Percentiles rank a stretch among this genome's conserved stretches.
phyloP scores from a whole-genome alignment of 2,888 invertebrate species.

The Tribolium freemani region DNA sequence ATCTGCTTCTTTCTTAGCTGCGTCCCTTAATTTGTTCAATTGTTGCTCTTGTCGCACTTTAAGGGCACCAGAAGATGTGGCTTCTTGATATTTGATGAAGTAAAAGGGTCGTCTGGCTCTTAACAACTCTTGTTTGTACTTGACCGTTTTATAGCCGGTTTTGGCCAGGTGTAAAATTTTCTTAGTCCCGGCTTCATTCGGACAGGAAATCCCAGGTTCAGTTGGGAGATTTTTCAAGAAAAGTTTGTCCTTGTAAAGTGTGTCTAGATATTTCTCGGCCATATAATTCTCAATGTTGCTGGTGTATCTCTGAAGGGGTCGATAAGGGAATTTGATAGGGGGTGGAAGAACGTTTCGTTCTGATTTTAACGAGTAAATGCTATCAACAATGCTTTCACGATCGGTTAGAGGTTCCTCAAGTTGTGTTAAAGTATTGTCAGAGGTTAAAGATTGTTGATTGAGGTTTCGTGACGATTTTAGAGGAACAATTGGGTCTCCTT shows the following conservation, averaged over 20 bases:
- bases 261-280: slow-evolving; percentile 67
- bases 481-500: slow-evolving; percentile 50
- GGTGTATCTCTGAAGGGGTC: slow-evolving; percentile 65
- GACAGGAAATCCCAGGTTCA: slow-evolving; percentile 60
- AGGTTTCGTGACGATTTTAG: slow-evolving; percentile 40
- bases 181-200: slow-evolving; percentile 62
- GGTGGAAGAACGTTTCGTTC: slow-evolving; percentile 59
- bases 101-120: slow-evolving; percentile 68
- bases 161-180: slow-evolving; percentile 59
- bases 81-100: slow-evolving; percentile 65
- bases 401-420: background rate
- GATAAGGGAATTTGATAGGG: slow-evolving; percentile 57
- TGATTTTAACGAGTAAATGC: slow-evolving; percentile 58
- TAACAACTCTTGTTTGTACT: slow-evolving; percentile 66
- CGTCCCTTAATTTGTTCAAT: slow-evolving; percentile 58
- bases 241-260: slow-evolving; percentile 66
- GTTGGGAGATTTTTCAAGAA: slow-evolving; percentile 64
- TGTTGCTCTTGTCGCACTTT: slow-evolving; percentile 59
- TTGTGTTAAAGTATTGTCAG: background rate
- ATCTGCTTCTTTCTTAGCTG: slow-evolving; percentile 65
- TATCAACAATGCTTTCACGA: slow-evolving; percentile 51
- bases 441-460: background rate
- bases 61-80: slow-evolving; percentile 59
- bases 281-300: slow-evolving; percentile 66
- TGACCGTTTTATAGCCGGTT: slow-evolving; percentile 61